A percentile compares a stretch with the other conserved stretches of the same genome.
Evolutionary conservation across 2,888 invertebrate species (phyloP).

Genomic region (Trachelus tabidus): DNA sequence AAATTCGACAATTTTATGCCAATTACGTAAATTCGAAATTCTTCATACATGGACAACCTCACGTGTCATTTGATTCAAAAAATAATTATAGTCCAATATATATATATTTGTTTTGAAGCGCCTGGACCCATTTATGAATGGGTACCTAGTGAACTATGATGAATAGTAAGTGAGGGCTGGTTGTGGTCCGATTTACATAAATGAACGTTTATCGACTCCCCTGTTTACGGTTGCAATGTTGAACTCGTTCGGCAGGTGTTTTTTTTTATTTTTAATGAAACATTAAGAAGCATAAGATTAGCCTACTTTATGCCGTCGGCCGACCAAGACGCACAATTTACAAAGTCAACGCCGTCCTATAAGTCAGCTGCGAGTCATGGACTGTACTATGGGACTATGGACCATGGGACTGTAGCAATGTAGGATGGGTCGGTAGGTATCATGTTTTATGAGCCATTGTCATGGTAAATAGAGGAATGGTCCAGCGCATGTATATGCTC

Average conservation of each 20-base stretch:
- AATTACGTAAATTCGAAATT: neutral
- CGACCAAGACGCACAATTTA: neutral
- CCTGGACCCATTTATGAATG: no score
- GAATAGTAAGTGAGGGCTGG: neutral
- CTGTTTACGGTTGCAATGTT: neutral
- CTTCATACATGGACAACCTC: neutral
- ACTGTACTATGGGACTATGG: neutral
- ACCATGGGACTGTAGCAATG: neutral
- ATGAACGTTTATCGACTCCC: neutral
- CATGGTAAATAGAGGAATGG: conserved; percentile 39
- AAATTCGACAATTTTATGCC: neutral
- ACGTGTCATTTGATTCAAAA: neutral
- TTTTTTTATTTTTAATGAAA: neutral
- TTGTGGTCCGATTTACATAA: neutral
- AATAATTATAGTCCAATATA: neutral
- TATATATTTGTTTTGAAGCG: no score
- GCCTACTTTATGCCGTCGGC: neutral
- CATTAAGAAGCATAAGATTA: neutral
- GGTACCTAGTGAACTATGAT: neutral
- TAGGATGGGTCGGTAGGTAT: conserved; percentile 28
- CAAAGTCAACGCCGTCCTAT: neutral
- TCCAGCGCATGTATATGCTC: conserved; percentile 16
- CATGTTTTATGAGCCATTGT: conserved; percentile 44
- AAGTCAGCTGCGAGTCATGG: conserved; percentile 23
- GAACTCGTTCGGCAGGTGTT: neutral